Evolutionary conservation across 2,888 invertebrate species (phyloP), one percentile per base, ranked within the genome.

Genomic region (Scaptomyza flava): DNA sequence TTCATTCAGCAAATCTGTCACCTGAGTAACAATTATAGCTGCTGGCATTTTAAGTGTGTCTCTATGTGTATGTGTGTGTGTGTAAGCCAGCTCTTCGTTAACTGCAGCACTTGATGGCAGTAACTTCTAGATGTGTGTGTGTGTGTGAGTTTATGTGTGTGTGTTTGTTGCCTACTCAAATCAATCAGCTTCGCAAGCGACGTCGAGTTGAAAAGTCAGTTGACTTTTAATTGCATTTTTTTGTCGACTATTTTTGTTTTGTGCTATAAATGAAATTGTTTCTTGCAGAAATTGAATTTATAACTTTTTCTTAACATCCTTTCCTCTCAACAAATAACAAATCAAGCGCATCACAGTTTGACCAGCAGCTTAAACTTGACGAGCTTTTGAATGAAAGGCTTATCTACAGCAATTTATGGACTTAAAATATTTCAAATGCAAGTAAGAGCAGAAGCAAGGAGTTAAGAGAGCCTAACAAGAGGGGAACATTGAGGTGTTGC

Each of bases 21-120:
- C 89, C 84, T 89, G 84, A 85, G 89, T 89, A 85, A 85, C 89
- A 85, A 85, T 85, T 89, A 85, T 85, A 84, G 82, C 89, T 85
- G 85, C 84, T 81, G 89, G 84, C 89, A 67, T 81, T 79, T 84
- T 79, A 84, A 87, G 87, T 89, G 84, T 84, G 64, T 57, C 64
- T 66, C 62, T 62, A 51, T 65, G 57, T 74, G 36, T 43, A 6
- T 45, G 60, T 68, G 48, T 51, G 48, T 38, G 54, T 68, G 67
- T 63, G 54, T 42, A 54, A 45, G 27, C 20, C 41, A 33, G n/a
- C 65, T 67, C 63, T 81, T 77, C 81, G 81, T 79, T 79, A 79
- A 74, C 81, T 77, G 78, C 78, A 58, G 65, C 81, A 68, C 70
- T 77, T 80, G 66, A 66, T 66, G 64, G 31, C 73, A 54, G 42